Base-by-base conservation (phyloP, 92 coral and sea anemone genomes). In the Epizoanthus fatuus region DNA sequence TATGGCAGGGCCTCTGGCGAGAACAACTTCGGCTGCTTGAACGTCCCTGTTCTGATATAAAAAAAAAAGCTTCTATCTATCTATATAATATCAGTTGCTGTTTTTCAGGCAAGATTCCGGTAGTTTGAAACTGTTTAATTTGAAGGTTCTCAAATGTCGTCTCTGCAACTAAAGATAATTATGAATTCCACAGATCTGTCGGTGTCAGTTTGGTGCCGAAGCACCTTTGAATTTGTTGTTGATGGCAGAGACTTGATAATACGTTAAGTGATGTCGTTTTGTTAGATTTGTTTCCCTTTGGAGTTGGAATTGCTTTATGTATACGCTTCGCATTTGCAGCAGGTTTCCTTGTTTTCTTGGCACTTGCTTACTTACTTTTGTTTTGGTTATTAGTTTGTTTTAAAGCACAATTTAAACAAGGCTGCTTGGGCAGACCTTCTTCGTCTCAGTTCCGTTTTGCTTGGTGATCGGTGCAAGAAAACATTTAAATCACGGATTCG, bases 391-490 rank as follows among this genome's bases (percentile, higher is more conserved):
- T n/a, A 15, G 47, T 17, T 85, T 75, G 88, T 75, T 22, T 73
- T 85, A 1, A 85, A 75, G 74, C 88, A 85, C 84, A 85, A 86
- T 69, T 83, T 49, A 78, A 81, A 81, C 25, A 81, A 81, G 32
- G 62, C 82, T n/a, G 91, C 91, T 37, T 87, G 87, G 87, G 84
- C 91, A 51, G 91, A 87, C 51, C 80, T 87, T 11, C 86, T 87
- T 53, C 70, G 67, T 10, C 58, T 87, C 17, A 29, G 35, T 29
- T 29, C 35, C 8, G 79, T 53, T 52, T 74, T 88, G 47, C 55
- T 81, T 38, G 87, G 91, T 4, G 81, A 62, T 25, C 74, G 16
- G 22, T 86, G 67, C 57, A 79, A 45, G 47, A 62, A 68, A 85
- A 29, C 81, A 4, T 86, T 79, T 38, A 64, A 86, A 16, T 86